Percentiles rank a stretch among this genome's conserved stretches.
Conservation (phyloP, 2,113 vertebrate genomes). For the Etheostoma cragini region DNA sequence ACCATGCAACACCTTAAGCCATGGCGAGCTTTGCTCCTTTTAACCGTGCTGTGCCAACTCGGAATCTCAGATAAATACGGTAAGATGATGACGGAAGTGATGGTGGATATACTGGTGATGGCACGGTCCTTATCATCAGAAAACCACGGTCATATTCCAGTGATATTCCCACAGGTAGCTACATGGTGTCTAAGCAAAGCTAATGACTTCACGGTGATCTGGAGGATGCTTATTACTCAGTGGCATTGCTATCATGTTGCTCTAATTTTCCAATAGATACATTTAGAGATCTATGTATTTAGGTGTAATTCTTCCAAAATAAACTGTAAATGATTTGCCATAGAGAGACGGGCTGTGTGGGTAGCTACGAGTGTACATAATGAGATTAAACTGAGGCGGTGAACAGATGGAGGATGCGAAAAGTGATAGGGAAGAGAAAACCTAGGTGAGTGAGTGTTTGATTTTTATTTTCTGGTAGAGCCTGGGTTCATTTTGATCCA, state of each 20-base stretch:
- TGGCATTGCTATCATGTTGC: neutral
- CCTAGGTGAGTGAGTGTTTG: neutral
- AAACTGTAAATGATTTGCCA: neutral
- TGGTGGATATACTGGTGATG: neutral
- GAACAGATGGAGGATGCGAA: conserved; percentile 19
- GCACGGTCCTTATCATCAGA: neutral
- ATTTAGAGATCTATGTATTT: neutral
- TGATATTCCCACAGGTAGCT: conserved; percentile 8
- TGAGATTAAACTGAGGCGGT: conserved; percentile 19
- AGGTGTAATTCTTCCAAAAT: neutral
- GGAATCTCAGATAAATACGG: conserved; percentile 77
- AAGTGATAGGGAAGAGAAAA: conserved; percentile 4
- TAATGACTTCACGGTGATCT: conserved; percentile 17
- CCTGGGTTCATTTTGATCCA: neutral
- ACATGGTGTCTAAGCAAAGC: neutral
- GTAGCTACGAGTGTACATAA: neutral
- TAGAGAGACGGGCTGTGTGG: neutral
- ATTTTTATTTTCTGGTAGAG: neutral
- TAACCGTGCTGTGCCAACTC: conserved; percentile 57
- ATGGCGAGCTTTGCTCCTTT: conserved; percentile 75
- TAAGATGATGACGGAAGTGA: conserved; percentile 42
- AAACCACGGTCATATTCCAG: neutral
- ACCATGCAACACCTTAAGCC: conserved; percentile 74
- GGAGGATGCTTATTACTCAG: neutral
- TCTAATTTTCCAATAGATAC: neutral